Conservation (phyloP, 2,888 invertebrate genomes). For the Megamerina dolium region DNA sequence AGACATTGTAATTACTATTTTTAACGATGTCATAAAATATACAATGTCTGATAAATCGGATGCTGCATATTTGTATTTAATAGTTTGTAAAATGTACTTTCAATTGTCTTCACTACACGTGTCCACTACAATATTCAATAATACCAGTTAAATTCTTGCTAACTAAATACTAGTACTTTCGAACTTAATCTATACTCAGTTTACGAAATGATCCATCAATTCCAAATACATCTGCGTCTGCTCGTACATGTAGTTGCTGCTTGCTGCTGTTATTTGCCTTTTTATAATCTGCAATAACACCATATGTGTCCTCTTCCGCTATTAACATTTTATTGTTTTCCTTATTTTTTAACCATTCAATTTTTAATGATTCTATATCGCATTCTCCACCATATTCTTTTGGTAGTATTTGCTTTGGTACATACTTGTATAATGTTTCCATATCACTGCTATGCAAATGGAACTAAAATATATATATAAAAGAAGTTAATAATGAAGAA, state of each 20-base stretch:
- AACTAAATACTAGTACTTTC: no score
- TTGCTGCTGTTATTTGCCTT: neutral
- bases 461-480: slow-evolving; percentile 48
- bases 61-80: no score
- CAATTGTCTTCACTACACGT: no score
- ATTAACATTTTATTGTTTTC: slow-evolving; percentile 26
- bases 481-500: neutral
- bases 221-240: slow-evolving; percentile 2
- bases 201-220: slow-evolving; percentile 8
- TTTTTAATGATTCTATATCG: no score
- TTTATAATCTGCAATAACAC: slow-evolving; percentile 22
- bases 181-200: slow-evolving; percentile 10
- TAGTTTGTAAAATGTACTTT: no score
- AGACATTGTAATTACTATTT: no score
- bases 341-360: no score
- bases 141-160: no score
- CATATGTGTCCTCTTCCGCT: slow-evolving; percentile 26
- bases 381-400: slow-evolving; percentile 58
- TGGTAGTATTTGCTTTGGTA: slow-evolving; percentile 57
- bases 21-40: no score
- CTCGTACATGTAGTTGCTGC: slow-evolving; percentile 4
- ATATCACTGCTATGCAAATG: slow-evolving; percentile 51
- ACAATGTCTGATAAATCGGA: no score
- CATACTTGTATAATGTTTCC: slow-evolving; percentile 39
- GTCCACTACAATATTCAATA: no score